Evolutionary conservation across 2,797 vertebrate genomes (phyloP).

Genomic region (Coreius guichenoti): DNA sequence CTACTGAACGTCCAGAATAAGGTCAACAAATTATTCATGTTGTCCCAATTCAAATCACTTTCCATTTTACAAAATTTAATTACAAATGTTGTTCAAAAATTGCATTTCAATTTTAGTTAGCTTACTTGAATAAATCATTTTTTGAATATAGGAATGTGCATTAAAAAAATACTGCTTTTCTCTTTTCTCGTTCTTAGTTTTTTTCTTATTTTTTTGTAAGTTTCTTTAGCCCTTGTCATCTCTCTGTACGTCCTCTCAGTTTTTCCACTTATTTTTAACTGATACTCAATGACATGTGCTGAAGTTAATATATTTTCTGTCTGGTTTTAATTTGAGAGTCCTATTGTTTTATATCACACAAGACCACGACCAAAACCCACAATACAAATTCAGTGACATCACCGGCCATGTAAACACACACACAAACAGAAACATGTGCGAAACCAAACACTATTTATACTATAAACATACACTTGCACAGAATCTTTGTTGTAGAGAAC

Average conservation of each 20-base stretch:
- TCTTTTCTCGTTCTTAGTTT: neutral
- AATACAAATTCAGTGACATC: slow-evolving; percentile 44
- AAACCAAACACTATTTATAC: slow-evolving; percentile 21
- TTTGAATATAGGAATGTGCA: neutral
- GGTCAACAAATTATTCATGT: neutral
- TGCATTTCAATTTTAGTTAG: neutral
- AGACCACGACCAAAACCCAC: slow-evolving; percentile 31
- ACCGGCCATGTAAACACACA: slow-evolving; percentile 17
- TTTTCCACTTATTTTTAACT: slow-evolving; percentile 14
- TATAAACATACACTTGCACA: neutral
- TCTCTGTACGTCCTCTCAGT: neutral
- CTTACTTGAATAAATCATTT: neutral
- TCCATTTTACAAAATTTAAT: neutral
- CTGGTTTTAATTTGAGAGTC: slow-evolving; percentile 42
- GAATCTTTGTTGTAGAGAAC: neutral
- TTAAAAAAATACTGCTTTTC: neutral
- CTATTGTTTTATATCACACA: slow-evolving; percentile 41
- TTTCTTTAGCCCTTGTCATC: neutral
- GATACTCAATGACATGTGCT: slow-evolving; percentile 1
- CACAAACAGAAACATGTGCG: slow-evolving; percentile 4
- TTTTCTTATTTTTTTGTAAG: neutral
- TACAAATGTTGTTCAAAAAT: neutral
- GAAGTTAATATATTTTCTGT: slow-evolving; percentile 26
- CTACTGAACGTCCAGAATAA: neutral
- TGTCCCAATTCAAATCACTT: neutral